phyloP scores from a whole-genome alignment of 1,140 invertebrate genomes.

The Trachymyrmex septentrionalis region DNA sequence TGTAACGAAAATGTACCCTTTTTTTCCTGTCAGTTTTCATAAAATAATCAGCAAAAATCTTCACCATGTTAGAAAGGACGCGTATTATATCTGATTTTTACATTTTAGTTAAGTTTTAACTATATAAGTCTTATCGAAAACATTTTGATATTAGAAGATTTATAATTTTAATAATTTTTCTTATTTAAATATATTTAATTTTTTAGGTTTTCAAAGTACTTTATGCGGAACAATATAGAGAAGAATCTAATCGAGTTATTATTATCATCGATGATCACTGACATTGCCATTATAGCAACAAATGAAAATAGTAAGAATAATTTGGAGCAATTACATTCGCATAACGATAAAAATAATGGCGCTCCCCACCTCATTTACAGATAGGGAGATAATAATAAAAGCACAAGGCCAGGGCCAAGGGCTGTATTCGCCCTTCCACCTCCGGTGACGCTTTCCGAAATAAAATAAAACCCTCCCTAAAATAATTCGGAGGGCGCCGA shows the following conservation, averaged over 20 bases:
- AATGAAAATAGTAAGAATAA: conserved; percentile 2
- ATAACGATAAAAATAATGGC: conserved; percentile 43
- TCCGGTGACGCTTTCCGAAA: conserved; percentile 64
- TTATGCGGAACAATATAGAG: background rate
- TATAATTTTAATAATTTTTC: conserved; percentile 6
- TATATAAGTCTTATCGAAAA: background rate
- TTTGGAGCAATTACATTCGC: background rate
- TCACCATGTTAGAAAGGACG: background rate
- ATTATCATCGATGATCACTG: background rate
- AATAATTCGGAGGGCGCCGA: conserved; percentile 68
- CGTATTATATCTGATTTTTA: background rate
- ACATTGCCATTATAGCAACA: background rate
- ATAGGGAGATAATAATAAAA: conserved; percentile 52
- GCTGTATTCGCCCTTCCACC: conserved; percentile 5
- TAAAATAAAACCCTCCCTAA: conserved; percentile 77
- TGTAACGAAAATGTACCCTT: background rate
- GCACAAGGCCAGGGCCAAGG: conserved; percentile 46
- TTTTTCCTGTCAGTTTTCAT: background rate
- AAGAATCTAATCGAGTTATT: background rate
- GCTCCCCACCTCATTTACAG: conserved; percentile 1
- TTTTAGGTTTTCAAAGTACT: background rate
- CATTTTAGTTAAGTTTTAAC: background rate
- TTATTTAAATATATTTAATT: background rate
- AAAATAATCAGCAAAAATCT: background rate
- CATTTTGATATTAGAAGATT: background rate